phyloP scores from a whole-genome alignment of 2,113 vertebrate species.

The Noturus placidus region DNA sequence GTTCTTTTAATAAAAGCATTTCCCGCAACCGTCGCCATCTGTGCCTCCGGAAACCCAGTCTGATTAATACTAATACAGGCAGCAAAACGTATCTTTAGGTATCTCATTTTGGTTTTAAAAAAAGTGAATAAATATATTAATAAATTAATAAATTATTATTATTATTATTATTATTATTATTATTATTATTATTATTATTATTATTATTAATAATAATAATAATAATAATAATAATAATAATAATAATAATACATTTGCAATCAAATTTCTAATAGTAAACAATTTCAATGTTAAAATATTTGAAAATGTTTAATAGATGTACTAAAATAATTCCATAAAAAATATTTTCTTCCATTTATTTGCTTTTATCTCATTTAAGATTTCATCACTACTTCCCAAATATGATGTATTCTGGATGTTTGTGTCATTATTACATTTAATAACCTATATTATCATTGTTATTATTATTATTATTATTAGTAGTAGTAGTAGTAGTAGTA shows the following conservation, averaged over 20 bases:
- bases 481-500: too few relatives aligned
- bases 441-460: background rate
- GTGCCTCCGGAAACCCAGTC: background rate
- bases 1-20: background rate
- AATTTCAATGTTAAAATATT: background rate
- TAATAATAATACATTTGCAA: too few relatives aligned
- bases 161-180: too few relatives aligned
- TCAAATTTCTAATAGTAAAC: background rate
- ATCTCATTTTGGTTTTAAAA: background rate
- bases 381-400: background rate
- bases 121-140: background rate
- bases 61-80: background rate
- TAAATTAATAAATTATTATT: too few relatives aligned
- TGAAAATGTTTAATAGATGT: background rate
- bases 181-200: too few relatives aligned
- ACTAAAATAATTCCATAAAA: background rate
- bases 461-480: too few relatives aligned
- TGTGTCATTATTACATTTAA: background rate
- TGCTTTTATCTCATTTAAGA: background rate
- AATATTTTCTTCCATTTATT: background rate
- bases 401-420: background rate
- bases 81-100: background rate
- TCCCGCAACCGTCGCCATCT: background rate
- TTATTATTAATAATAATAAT: too few relatives aligned
- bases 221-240: too few relatives aligned